These are phyloP conservation scores for Pseudocheirus occidentalis DNA, from an alignment of 2,797 vertebrate species.

Conservation along the genomic window DNA sequence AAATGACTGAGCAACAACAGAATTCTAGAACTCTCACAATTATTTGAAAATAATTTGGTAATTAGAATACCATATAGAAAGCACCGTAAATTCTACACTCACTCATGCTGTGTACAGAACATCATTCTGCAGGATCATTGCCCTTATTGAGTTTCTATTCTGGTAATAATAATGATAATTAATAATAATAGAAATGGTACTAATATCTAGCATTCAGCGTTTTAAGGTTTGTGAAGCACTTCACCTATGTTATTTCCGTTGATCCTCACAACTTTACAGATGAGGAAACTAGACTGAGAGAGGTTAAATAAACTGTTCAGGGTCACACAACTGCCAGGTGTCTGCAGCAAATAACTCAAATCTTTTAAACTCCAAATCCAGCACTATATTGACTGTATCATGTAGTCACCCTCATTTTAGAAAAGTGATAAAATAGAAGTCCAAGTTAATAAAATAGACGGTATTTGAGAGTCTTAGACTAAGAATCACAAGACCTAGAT, in stretches of 20 bases:
- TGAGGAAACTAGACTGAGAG: not conserved
- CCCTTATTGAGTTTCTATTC: not conserved
- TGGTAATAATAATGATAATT: not conserved
- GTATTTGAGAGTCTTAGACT: not conserved
- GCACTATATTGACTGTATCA: not conserved
- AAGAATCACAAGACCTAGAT: not conserved
- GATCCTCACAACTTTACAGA: not conserved
- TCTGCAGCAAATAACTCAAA: not conserved
- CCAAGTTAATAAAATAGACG: not conserved
- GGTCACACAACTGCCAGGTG: not conserved
- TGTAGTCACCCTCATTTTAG: not conserved
- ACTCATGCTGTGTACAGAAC: not conserved
- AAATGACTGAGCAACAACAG: not conserved
- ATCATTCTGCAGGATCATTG: not conserved
- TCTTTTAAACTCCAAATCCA: not conserved
- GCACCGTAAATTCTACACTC: not conserved
- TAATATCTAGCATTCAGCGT: not conserved
- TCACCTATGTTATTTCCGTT: not conserved
- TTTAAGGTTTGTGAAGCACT: too few relatives aligned
- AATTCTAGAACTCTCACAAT: not conserved
- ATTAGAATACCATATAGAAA: not conserved
- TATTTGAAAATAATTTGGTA: not conserved
- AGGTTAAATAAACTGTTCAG: not conserved
- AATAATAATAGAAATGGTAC: not conserved
- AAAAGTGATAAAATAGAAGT: not conserved